Evolutionary conservation across 2,888 invertebrate species (phyloP).

Genomic region (Tetragonisca angustula): DNA sequence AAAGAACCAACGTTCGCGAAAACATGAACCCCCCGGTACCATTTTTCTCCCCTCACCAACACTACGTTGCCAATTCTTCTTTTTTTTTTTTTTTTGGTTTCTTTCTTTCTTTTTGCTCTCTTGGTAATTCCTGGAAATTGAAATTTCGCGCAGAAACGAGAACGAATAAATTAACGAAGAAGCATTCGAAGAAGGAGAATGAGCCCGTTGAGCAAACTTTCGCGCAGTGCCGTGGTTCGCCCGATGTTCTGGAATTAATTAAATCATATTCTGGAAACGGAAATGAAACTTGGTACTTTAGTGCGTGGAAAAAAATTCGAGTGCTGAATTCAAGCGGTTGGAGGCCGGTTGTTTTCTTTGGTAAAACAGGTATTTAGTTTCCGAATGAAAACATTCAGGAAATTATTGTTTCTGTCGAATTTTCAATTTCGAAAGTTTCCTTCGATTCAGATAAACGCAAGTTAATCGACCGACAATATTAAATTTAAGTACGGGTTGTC

Average conservation of each 20-base stretch:
- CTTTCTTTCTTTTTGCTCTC: neutral
- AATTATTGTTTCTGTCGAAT: too few species aligned
- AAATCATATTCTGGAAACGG: neutral
- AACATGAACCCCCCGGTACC: constrained; percentile 55
- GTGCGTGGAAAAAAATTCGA: neutral
- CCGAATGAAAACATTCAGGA: neutral
- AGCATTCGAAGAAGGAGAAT: neutral
- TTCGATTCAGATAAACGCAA: neutral
- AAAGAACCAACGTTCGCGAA: constrained; percentile 63
- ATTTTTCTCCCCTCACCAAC: neutral
- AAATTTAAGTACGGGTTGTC: too few species aligned
- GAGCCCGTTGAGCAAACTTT: neutral
- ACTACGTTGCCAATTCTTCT: too few species aligned
- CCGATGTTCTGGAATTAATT: neutral
- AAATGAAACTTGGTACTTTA: neutral
- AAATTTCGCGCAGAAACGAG: neutral
- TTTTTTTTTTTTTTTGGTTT: too few species aligned
- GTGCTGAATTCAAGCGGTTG: neutral
- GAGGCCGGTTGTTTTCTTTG: neutral
- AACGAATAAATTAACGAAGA: neutral
- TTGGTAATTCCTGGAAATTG: neutral
- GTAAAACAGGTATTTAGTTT: neutral
- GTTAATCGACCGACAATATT: neutral
- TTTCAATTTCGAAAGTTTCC: neutral
- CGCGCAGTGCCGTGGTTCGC: neutral